Evolutionary conservation across 1,140 invertebrate species (phyloP).

Genomic region (Temnothorax longispinosus): DNA sequence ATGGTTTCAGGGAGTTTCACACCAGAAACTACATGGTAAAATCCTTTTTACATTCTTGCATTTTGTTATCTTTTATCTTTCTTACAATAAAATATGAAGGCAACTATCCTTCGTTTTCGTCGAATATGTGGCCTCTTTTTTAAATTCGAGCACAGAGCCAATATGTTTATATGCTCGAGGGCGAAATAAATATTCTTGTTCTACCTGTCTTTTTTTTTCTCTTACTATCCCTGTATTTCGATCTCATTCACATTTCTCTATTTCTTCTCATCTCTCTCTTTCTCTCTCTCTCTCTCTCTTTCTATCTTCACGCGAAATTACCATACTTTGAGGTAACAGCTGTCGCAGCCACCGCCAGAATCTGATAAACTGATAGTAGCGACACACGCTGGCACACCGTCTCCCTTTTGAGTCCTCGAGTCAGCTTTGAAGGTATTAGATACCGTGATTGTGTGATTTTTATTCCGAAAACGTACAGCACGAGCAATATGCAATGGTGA

Average conservation of each 20-base stretch:
- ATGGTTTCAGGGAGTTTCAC: not conserved
- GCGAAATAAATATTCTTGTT: slow-evolving; percentile 7
- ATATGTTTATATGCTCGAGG: not conserved
- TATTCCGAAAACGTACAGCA: slow-evolving; percentile 8
- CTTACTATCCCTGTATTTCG: not conserved
- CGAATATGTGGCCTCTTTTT: not conserved
- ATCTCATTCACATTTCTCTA: not conserved
- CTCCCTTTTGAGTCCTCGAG: not conserved
- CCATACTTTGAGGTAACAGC: slow-evolving; percentile 82
- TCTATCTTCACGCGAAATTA: slow-evolving; percentile 78
- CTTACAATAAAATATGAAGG: not conserved
- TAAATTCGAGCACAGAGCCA: not conserved
- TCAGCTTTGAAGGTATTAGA: not conserved
- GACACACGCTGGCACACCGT: slow-evolving; percentile 67
- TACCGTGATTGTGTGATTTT: not conserved
- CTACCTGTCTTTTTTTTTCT: not conserved
- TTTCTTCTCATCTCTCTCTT: slow-evolving; percentile 31
- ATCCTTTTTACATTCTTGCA: not conserved
- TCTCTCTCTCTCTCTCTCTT: slow-evolving; percentile 1
- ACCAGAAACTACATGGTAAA: not conserved
- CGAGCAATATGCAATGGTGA: slow-evolving; percentile 17
- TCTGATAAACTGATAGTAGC: slow-evolving; percentile 85
- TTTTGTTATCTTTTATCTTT: not conserved
- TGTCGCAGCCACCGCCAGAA: slow-evolving; percentile 78
- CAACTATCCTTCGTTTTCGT: not conserved